These are phyloP conservation scores for Mormyrus proboscirostris DNA, from an alignment of 2,797 vertebrate species.

Conservation along the genomic window DNA sequence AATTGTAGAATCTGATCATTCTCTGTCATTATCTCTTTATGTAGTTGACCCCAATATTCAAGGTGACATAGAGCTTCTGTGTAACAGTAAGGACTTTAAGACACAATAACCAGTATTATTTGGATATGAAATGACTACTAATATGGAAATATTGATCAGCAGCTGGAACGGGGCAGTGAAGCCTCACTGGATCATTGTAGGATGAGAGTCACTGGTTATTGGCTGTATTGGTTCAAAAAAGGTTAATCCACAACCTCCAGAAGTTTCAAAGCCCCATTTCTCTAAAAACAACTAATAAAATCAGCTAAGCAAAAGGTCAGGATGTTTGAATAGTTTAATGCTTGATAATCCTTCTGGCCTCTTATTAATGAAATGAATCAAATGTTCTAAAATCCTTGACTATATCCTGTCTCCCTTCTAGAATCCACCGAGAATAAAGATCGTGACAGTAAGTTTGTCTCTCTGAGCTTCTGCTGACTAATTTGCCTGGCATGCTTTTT, in stretches of 20 bases:
- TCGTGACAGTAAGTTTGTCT: constrained; percentile 37
- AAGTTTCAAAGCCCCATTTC: background rate
- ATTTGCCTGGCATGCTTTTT: background rate
- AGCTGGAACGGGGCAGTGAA: background rate
- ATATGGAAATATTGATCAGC: background rate
- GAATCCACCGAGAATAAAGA: constrained; percentile 40
- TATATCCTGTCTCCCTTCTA: constrained; percentile 30
- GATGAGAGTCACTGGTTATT: background rate
- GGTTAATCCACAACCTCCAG: background rate
- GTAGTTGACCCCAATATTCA: background rate
- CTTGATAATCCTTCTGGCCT: background rate
- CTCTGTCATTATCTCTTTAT: background rate
- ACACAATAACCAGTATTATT: background rate
- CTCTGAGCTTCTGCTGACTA: background rate
- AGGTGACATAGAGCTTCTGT: background rate
- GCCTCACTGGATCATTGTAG: background rate
- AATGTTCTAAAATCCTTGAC: background rate
- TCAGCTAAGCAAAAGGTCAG: background rate
- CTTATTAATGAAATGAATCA: background rate
- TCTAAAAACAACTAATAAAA: background rate
- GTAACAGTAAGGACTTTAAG: background rate
- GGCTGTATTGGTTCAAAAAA: background rate
- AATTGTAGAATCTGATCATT: background rate
- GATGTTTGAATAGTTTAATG: background rate
- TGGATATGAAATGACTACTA: background rate